Evolutionary conservation across 1,140 invertebrate genomes (phyloP).

Genomic region (Dinothrombium tinctorium): DNA sequence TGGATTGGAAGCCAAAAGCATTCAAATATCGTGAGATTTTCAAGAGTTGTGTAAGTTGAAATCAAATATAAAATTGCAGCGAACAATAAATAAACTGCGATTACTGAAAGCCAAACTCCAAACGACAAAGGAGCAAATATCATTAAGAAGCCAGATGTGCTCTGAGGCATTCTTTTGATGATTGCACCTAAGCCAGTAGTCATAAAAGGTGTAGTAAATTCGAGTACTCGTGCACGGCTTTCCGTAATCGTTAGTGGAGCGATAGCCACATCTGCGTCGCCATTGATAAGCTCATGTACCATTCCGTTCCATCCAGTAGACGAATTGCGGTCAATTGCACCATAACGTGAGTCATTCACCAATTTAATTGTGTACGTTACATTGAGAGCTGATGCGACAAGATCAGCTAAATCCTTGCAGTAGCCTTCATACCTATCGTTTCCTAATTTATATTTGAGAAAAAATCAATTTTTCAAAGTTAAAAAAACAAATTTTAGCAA

Average conservation of each 20-base stretch:
- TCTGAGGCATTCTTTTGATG: no score
- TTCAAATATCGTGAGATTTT: no score
- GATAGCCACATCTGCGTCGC: conserved; percentile 30
- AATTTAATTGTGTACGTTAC: conserved; percentile 37
- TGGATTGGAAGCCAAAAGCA: no score
- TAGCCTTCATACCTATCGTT: conserved; percentile 76
- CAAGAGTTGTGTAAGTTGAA: no score
- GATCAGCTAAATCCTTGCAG: conserved; percentile 68
- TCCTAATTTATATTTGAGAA: conserved; percentile 25
- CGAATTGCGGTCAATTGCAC: conserved; percentile 21
- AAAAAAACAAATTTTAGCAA: no score
- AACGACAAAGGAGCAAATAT: no score
- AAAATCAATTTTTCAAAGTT: no score
- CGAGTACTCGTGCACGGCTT: conserved; percentile 29
- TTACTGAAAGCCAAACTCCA: no score
- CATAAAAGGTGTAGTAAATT: conserved; percentile 33
- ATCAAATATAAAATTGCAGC: no score
- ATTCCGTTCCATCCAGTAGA: conserved; percentile 75
- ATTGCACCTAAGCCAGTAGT: no score
- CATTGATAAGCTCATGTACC: conserved; percentile 73
- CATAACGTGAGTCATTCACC: conserved; percentile 61
- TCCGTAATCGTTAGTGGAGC: conserved; percentile 30
- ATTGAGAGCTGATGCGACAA: conserved; percentile 48
- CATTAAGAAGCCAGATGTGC: no score
- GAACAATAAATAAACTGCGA: no score